Conservation (phyloP, 2,888 invertebrate species). For the Priocnemis perturbator region DNA sequence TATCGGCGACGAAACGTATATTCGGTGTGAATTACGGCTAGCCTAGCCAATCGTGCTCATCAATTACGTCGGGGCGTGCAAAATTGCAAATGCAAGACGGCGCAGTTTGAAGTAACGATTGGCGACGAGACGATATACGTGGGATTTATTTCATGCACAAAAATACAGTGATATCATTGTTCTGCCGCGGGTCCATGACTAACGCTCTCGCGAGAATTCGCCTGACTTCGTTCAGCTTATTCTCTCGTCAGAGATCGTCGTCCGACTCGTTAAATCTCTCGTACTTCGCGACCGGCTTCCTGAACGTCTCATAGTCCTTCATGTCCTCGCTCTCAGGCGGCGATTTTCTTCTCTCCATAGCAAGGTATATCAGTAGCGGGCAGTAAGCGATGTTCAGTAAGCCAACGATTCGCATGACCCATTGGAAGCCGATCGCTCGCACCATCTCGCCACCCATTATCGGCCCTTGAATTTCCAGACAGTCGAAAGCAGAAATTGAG, state of each 20-base stretch:
- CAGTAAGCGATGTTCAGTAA: slow-evolving; percentile 83
- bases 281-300: slow-evolving; percentile 54
- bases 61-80: too few species aligned
- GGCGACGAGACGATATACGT: too few species aligned
- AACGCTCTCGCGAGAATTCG: too few species aligned
- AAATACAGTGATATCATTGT: too few species aligned
- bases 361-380: slow-evolving; percentile 79
- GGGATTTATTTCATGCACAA: too few species aligned
- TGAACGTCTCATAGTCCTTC: slow-evolving; percentile 64
- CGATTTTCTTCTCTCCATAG: slow-evolving; percentile 57
- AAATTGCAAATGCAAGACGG: too few species aligned
- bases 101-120: too few species aligned
- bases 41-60: too few species aligned
- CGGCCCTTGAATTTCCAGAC: slow-evolving; percentile 79
- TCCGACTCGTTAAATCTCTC: slow-evolving; percentile 69
- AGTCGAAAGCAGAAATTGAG: neutral
- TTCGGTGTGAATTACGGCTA: too few species aligned
- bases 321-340: slow-evolving; percentile 34
- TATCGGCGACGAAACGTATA: too few species aligned
- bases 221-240: too few species aligned
- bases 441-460: slow-evolving; percentile 85
- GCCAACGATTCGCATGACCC: slow-evolving; percentile 85
- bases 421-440: slow-evolving; percentile 82
- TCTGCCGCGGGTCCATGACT: too few species aligned
- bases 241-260: slow-evolving; percentile 63